Evolutionary conservation across 2,113 vertebrate genomes (phyloP).

Genomic region (Tychaedon coryphoeus): DNA sequence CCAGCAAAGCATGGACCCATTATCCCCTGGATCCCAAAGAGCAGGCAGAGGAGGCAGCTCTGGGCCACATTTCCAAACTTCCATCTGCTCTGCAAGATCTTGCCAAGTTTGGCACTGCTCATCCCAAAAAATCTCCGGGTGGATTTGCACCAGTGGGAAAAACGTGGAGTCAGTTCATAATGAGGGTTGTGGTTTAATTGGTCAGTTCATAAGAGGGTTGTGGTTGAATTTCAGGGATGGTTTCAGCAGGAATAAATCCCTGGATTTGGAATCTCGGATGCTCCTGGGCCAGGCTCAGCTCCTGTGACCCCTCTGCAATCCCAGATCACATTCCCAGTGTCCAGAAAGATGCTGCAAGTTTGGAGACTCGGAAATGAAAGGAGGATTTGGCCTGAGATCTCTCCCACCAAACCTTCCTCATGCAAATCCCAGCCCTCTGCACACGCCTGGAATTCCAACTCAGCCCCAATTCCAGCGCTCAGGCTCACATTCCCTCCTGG

Average conservation of each 20-base stretch:
- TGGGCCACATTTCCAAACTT: neutral
- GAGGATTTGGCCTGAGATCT: neutral
- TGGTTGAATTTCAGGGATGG: neutral
- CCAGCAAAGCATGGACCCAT: neutral
- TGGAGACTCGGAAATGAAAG: neutral
- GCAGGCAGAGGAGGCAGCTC: neutral
- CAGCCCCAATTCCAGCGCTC: fast-evolving
- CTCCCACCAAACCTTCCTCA: neutral
- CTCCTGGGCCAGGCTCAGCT: too few species aligned
- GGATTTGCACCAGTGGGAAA: neutral
- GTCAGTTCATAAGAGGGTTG: neutral
- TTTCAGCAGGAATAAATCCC: neutral
- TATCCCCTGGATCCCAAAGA: neutral
- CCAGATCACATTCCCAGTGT: fast-evolving
- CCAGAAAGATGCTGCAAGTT: neutral
- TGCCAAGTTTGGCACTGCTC: neutral
- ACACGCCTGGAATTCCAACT: neutral
- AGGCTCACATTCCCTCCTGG: fast-evolving
- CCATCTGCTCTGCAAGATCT: neutral
- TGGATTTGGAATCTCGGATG: too few species aligned
- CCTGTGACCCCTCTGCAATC: neutral
- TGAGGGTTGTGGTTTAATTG: neutral
- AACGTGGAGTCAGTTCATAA: neutral
- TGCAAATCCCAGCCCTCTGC: neutral
- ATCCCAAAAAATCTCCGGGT: neutral